Percentiles rank a stretch among this genome's conserved stretches.
These are phyloP conservation scores for Tetragonula clypearis DNA, from an alignment of 1,140 invertebrate species.

Conservation along the genomic window DNA sequence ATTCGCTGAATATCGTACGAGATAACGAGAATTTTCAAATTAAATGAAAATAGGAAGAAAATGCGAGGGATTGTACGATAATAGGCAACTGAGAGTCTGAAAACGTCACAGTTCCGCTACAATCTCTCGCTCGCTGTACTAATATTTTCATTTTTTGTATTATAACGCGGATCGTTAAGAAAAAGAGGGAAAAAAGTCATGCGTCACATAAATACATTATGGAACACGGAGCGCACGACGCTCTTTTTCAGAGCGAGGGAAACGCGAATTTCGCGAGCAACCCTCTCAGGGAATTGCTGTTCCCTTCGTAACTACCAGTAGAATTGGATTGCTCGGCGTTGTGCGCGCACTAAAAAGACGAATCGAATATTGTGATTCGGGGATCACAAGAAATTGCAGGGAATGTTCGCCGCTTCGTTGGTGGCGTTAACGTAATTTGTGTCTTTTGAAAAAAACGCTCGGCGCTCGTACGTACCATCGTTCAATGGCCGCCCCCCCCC, in stretches of 20 bases:
- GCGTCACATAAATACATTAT: not conserved
- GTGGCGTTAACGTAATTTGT: slow-evolving; percentile 1
- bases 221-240: not conserved
- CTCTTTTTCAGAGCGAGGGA: not conserved
- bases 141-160: too few relatives aligned
- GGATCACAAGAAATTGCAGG: slow-evolving; percentile 18
- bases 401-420: not conserved
- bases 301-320: slow-evolving; percentile 4
- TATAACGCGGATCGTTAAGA: too few relatives aligned
- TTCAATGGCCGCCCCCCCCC: too few relatives aligned
- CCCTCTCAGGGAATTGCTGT: slow-evolving; percentile 13
- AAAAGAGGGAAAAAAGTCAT: not conserved
- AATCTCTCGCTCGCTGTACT: too few relatives aligned
- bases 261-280: not conserved
- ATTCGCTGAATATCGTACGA: too few relatives aligned
- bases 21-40: too few relatives aligned
- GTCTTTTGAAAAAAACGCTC: not conserved
- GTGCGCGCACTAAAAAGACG: slow-evolving; percentile 12
- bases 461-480: not conserved
- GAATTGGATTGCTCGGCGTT: slow-evolving; percentile 12
- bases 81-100: not conserved
- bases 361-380: slow-evolving; percentile 17
- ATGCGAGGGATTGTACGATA: not conserved
- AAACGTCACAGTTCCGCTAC: too few relatives aligned
- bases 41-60: not conserved